phyloP scores from a whole-genome alignment of 37 sponge, comb jelly and placozoan species.

The Petrosia ficiformis region DNA sequence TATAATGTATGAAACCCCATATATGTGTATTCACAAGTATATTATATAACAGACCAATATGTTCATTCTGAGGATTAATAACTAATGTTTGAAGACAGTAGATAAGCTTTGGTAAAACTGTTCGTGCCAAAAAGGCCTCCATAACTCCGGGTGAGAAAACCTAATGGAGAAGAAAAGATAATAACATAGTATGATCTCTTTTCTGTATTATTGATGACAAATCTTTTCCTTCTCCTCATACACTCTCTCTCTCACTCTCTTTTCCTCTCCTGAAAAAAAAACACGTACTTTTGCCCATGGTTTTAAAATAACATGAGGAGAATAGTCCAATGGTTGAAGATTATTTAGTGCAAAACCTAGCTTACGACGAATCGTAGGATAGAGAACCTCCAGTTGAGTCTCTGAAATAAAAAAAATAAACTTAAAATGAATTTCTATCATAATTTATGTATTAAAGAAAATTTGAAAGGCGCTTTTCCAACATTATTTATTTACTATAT shows the following conservation, averaged over 20 bases:
- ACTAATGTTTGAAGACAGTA: constrained; percentile 74
- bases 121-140: constrained; percentile 82
- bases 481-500: too few relatives aligned
- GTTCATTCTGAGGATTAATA: constrained; percentile 86
- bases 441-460: not conserved
- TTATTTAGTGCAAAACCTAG: constrained; percentile 86
- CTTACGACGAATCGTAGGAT: constrained; percentile 86
- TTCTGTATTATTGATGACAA: not conserved
- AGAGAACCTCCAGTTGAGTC: constrained; percentile 70
- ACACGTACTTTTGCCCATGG: constrained; percentile 82
- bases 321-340: constrained; percentile 95
- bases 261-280: too few relatives aligned
- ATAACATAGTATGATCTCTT: not conserved
- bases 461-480: too few relatives aligned
- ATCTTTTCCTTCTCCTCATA: not conserved
- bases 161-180: not conserved
- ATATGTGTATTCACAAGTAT: not conserved
- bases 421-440: not conserved
- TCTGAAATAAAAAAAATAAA: constrained; percentile 30
- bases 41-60: constrained; percentile 52
- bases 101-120: constrained; percentile 87
- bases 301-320: constrained; percentile 85
- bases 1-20: too few relatives aligned
- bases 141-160: constrained; percentile 82
- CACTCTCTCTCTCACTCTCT: not conserved